phyloP scores from a whole-genome alignment of 64 coral and sea anemone species.

The Montipora capricornis region DNA sequence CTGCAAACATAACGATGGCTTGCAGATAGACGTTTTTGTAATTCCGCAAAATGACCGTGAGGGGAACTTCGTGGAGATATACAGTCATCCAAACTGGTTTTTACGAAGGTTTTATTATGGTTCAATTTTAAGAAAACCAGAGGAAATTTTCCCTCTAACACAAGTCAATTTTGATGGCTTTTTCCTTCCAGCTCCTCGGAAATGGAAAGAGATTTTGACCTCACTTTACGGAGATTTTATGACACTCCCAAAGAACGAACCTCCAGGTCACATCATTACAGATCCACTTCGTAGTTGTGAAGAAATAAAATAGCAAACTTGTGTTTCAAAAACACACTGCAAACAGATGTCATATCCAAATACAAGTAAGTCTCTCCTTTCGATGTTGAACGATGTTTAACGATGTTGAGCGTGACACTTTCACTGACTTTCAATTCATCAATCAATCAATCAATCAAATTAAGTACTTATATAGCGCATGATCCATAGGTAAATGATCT shows the following conservation, averaged over 20 bases:
- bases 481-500: too few species aligned
- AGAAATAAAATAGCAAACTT: not conserved
- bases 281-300: constrained; percentile 44
- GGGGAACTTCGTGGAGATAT: constrained; percentile 19
- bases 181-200: constrained; percentile 32
- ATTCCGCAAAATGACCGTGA: constrained; percentile 10
- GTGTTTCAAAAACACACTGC: too few species aligned
- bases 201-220: constrained; percentile 60
- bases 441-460: too few species aligned
- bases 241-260: not conserved
- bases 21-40: constrained; percentile 49
- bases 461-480: too few species aligned
- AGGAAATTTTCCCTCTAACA: constrained; percentile 30
- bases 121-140: not conserved
- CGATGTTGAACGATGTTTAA: too few species aligned
- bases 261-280: constrained; percentile 3
- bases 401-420: too few species aligned
- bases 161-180: constrained; percentile 69
- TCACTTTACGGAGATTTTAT: constrained; percentile 49
- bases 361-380: too few species aligned
- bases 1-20: constrained; percentile 34
- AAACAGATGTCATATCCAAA: too few species aligned
- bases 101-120: not conserved
- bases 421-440: too few species aligned
- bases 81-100: not conserved